phyloP scores from a whole-genome alignment of 2,113 vertebrate genomes.

The Dinomys branickii region DNA sequence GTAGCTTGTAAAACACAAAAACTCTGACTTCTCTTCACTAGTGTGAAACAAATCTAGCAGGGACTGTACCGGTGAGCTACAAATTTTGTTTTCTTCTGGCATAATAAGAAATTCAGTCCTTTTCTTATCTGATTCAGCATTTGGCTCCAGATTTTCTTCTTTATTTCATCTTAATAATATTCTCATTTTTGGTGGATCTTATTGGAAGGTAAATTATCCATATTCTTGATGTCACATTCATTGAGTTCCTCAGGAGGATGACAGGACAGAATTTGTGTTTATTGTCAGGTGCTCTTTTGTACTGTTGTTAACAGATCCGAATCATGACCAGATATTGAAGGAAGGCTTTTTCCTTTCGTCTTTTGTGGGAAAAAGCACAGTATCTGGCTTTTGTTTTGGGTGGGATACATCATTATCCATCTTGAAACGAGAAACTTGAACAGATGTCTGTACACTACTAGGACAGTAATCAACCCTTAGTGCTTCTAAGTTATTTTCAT shows the following conservation, averaged over 20 bases:
- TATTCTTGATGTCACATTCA: conserved; percentile 48
- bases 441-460: conserved; percentile 31
- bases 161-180: conserved; percentile 85
- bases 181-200: conserved; percentile 88
- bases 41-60: conserved; percentile 91
- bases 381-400: conserved; percentile 80
- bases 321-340: conserved; percentile 25
- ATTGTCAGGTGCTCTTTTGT: conserved; percentile 62
- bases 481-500: conserved; percentile 65
- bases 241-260: conserved; percentile 51
- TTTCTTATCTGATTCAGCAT: conserved; percentile 64
- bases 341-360: conserved; percentile 78
- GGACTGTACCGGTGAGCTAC: conserved; percentile 80
- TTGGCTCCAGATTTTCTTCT: conserved; percentile 78
- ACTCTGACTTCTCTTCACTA: conserved; percentile 91
- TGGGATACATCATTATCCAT: conserved; percentile 55
- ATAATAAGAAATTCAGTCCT: conserved; percentile 60
- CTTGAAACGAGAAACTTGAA: conserved; percentile 35
- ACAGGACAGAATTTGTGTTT: conserved; percentile 61
- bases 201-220: conserved; percentile 76
- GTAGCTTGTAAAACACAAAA: conserved; percentile 89
- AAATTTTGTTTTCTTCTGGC: conserved; percentile 73
- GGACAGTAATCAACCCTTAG: conserved; percentile 36
- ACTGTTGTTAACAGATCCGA: conserved; percentile 55
- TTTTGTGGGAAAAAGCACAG: conserved; percentile 71